These are phyloP conservation scores for Melanotaenia trifasciata DNA, from an alignment of 2,797 vertebrate species.

Conservation along the genomic window DNA sequence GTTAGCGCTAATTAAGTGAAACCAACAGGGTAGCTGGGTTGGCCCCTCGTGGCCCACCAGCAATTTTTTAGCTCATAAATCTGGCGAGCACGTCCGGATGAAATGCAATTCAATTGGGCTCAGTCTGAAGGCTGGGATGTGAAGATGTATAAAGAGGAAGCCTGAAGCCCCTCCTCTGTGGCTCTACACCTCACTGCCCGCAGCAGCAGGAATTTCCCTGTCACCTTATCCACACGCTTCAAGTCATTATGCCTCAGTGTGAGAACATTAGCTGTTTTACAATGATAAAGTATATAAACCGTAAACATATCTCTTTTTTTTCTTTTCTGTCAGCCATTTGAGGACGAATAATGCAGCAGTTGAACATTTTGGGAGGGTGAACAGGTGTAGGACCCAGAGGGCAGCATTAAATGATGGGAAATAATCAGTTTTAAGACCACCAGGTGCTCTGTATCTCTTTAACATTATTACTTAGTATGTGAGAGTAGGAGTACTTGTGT, in stretches of 20 bases:
- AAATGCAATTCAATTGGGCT: conserved; percentile 36
- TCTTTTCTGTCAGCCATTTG: conserved; percentile 28
- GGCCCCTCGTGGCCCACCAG: conserved; percentile 25
- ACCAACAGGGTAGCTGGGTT: conserved; percentile 21
- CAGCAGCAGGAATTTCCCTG: conserved; percentile 78
- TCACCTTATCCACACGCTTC: conserved; percentile 68
- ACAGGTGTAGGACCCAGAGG: conserved; percentile 49
- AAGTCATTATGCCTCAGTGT: conserved; percentile 51
- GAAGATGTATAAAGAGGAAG: conserved; percentile 22
- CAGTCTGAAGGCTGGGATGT: conserved; percentile 20
- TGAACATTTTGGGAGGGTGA: conserved; percentile 40
- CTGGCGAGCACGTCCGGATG: conserved; percentile 1
- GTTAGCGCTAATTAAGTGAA: conserved; percentile 64
- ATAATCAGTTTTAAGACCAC: conserved; percentile 34
- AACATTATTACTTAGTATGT: neutral
- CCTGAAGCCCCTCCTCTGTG: conserved; percentile 27
- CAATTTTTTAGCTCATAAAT: conserved; percentile 56
- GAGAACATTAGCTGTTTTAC: conserved; percentile 38
- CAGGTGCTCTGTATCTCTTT: conserved; percentile 32
- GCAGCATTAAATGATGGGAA: conserved; percentile 27
- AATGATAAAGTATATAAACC: conserved; percentile 37
- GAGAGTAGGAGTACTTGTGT: conserved; percentile 4
- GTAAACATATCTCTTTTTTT: conserved; percentile 46
- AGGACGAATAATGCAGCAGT: conserved; percentile 51
- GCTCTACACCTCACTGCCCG: conserved; percentile 39